Evolutionary conservation across 2,888 invertebrate genomes (phyloP), one percentile per base, ranked within the genome.

Genomic region (Drosophila ustulata): DNA sequence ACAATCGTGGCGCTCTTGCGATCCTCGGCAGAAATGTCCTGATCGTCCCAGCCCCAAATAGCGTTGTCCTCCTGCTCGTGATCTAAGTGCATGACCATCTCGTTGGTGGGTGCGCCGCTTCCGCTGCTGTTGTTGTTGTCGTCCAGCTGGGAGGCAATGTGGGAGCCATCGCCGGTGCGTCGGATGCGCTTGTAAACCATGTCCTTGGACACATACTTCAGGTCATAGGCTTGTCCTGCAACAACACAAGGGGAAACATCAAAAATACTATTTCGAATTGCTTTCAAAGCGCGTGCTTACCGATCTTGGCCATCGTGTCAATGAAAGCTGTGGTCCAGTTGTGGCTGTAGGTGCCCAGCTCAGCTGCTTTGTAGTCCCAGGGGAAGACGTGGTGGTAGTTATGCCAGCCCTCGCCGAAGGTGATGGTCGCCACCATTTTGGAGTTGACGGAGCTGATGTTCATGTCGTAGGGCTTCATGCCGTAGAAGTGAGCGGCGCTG

Each of bases 401-500:
- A 92, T 97, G 97, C 95, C 96, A 97, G 9, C 97, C 97, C 90
- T 96, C 96, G 23, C 96, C 96, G 49, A 95, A 93, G 0, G 96
- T 95, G 41, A 94, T 92, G 6, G 95, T 91, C 0, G 95, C 95
- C 0, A 97, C 96, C 0, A 93, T 84, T 66, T 93, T 91, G 87
- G 95, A 96, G 90, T 97, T 96, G 1, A 95, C 95, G 0, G 97
- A 94, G 80, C 95, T 95, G 87, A 96, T 95, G 65, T 93, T 92
- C 76, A 94, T 94, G 92, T 99, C 98, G 91, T 97, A 98, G 1
- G 98, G 98, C 89, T 95, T 95, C 91, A 94, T 96, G 78, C 98
- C 98, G 95, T 96, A 98, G 83, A 97, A 95, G 91, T 98, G 98
- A 0, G 98, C 98, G 0, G 97, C 97, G 68, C 97, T 97, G 93